A percentile compares a stretch with the other conserved stretches of the same genome.
phyloP scores from a whole-genome alignment of 1,140 invertebrate species.

The Papilio machaon region DNA sequence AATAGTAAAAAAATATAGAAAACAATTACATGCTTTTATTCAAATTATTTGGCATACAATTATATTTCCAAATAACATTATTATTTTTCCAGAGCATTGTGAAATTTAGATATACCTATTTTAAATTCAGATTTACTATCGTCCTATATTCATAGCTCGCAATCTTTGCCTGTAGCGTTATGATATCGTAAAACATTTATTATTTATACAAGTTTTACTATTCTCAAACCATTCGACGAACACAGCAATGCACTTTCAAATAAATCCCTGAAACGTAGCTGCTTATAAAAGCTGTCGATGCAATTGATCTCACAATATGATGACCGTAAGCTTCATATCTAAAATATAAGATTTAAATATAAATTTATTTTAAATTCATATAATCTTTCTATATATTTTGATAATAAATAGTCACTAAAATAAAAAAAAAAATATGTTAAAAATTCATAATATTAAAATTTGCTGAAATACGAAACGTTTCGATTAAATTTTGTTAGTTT shows the following conservation, averaged over 20 bases:
- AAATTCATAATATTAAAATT: not conserved
- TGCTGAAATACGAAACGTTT: no score
- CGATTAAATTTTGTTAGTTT: no score
- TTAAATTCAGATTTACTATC: conserved; percentile 6
- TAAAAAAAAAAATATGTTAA: no score
- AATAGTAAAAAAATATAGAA: no score
- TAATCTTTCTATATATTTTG: no score
- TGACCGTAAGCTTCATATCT: not conserved
- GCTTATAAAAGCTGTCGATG: conserved; percentile 60
- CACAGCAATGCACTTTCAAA: conserved; percentile 65
- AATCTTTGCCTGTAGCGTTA: conserved; percentile 43
- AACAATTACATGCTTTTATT: no score
- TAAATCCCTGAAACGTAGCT: conserved; percentile 56
- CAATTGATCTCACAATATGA: conserved; percentile 49
- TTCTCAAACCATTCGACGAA: conserved; percentile 54
- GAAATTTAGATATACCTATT: not conserved
- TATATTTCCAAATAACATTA: no score
- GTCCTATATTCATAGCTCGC: conserved; percentile 16
- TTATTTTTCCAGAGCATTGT: not conserved
- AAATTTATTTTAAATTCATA: no score
- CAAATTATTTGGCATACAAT: no score
- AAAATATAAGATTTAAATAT: not conserved
- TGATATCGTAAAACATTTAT: conserved; percentile 62
- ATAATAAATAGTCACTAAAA: no score
- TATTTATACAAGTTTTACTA: conserved; percentile 65